These are phyloP conservation scores for Archilochus colubris DNA, from an alignment of 2,113 vertebrate genomes.

Conservation along the genomic window DNA sequence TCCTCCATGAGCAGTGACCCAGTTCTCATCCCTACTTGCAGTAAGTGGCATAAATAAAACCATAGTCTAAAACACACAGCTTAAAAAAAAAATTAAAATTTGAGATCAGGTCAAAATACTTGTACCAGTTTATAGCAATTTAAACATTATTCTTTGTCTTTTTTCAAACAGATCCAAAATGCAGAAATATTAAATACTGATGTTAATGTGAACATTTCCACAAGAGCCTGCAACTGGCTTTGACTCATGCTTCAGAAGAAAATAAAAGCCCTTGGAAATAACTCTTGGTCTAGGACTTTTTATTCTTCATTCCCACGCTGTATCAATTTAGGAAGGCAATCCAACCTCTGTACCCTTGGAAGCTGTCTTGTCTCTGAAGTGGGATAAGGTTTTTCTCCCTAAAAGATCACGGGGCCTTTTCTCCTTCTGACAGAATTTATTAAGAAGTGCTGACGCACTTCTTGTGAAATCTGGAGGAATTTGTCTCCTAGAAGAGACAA, in stretches of 20 bases:
- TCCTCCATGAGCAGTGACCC: background rate
- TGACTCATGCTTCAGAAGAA: constrained; percentile 12
- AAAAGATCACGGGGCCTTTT: background rate
- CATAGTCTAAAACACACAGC: background rate
- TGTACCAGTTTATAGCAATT: background rate
- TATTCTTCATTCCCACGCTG: background rate
- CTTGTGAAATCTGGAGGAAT: background rate
- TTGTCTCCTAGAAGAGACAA: background rate
- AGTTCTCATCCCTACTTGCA: background rate
- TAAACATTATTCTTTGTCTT: background rate
- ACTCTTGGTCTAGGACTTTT: background rate
- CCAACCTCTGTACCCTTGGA: background rate
- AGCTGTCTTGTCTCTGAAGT: background rate
- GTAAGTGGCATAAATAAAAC: background rate
- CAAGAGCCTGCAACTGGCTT: background rate
- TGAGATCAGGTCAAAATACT: background rate
- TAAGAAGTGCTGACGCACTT: background rate
- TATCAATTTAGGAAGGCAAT: background rate
- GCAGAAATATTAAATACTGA: background rate
- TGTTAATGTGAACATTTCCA: background rate
- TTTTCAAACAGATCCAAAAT: background rate
- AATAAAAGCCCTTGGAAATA: background rate
- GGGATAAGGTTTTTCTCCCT: background rate
- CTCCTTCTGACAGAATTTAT: background rate
- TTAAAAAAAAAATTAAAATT: background rate